phyloP scores from a whole-genome alignment of 2,797 vertebrate genomes.

The Luscinia luscinia region DNA sequence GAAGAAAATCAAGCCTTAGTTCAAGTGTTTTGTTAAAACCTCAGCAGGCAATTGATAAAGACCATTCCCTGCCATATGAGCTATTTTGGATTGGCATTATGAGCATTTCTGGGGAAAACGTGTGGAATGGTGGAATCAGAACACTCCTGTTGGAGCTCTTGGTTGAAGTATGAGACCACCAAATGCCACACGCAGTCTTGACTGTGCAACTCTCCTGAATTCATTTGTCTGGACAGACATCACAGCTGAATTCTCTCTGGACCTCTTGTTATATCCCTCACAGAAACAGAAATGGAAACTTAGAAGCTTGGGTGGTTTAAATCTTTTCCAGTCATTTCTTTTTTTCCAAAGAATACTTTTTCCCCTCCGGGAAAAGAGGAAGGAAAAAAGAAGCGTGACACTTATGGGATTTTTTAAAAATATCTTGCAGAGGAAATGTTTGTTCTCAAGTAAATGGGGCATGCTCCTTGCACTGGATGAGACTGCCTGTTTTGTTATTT shows the following conservation, averaged over 20 bases:
- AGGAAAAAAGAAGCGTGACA: slow-evolving; percentile 44
- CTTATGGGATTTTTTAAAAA: background rate
- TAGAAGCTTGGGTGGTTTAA: slow-evolving; percentile 4
- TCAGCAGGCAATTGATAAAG: background rate
- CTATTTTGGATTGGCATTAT: fast-evolving
- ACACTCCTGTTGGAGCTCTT: background rate
- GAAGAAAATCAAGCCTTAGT: background rate
- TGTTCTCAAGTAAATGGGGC: background rate
- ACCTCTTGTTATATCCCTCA: background rate
- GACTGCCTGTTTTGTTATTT: background rate
- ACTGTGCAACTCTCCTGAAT: background rate
- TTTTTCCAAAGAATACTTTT: slow-evolving; percentile 18
- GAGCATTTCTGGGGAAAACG: background rate
- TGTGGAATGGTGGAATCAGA: background rate
- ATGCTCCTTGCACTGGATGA: background rate
- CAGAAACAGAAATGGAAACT: slow-evolving; percentile 48
- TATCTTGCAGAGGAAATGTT: slow-evolving; percentile 29
- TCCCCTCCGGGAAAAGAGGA: slow-evolving; percentile 2
- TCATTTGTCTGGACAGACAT: background rate
- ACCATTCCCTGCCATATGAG: background rate
- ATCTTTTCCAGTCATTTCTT: slow-evolving; percentile 13
- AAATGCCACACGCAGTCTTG: background rate
- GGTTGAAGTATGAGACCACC: background rate
- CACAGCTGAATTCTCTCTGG: background rate
- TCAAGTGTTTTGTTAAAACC: background rate